These are phyloP conservation scores for Danaus melanippus DNA, from an alignment of 1,140 invertebrate species.

Conservation along the genomic window DNA sequence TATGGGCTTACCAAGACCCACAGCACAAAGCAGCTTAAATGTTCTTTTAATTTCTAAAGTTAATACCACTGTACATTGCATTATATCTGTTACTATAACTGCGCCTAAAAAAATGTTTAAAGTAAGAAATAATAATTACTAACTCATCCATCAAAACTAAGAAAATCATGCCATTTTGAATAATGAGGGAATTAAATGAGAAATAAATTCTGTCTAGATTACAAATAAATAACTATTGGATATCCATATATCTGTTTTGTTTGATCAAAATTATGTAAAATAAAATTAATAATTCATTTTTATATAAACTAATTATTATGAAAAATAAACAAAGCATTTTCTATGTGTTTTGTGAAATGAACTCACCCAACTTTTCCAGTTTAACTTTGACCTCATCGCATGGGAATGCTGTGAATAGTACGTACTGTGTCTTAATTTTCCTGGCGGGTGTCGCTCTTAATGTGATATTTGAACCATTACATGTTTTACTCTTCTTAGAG, in stretches of 20 bases:
- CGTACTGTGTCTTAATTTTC: constrained; percentile 31
- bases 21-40: constrained; percentile 67
- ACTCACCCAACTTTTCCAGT: constrained; percentile 51
- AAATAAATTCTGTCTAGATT: too few relatives aligned
- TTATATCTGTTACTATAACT: constrained; percentile 44
- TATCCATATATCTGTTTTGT: too few relatives aligned
- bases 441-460: constrained; percentile 29
- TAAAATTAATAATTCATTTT: too few relatives aligned
- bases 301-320: too few relatives aligned
- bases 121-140: neutral
- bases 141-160: too few relatives aligned
- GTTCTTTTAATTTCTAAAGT: constrained; percentile 66
- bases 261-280: too few relatives aligned
- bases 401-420: constrained; percentile 54
- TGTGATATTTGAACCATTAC: constrained; percentile 6
- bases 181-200: too few relatives aligned
- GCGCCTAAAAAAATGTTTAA: constrained; percentile 35
- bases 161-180: too few relatives aligned
- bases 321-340: too few relatives aligned
- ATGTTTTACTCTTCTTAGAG: constrained; percentile 31
- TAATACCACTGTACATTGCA: constrained; percentile 60
- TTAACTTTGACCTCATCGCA: constrained; percentile 37
- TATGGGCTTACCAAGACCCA: constrained; percentile 66
- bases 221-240: too few relatives aligned
- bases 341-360: too few relatives aligned